Evolutionary conservation across 1,140 invertebrate genomes (phyloP).

Genomic region (Drosophila lini): DNA sequence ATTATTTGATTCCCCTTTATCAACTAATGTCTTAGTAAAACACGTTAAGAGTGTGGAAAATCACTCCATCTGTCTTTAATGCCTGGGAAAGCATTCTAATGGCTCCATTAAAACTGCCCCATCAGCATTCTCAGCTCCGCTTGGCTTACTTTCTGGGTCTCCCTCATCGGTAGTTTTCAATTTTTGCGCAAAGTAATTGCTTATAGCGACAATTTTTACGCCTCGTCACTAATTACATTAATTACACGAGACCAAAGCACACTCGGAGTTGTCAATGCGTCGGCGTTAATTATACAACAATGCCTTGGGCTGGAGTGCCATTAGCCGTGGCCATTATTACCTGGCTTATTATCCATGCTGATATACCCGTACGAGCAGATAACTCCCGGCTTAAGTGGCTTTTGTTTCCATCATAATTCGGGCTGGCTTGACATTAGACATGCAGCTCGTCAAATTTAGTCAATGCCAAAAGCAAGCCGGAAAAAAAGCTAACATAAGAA

Average conservation of each 20-base stretch:
- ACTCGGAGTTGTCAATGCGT: conserved; percentile 55
- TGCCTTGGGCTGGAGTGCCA: conserved; percentile 45
- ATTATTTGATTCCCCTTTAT: conserved; percentile 1
- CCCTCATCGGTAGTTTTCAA: conserved; percentile 24
- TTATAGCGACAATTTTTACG: conserved; percentile 59
- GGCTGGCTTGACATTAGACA: conserved; percentile 37
- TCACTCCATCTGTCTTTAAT: conserved; percentile 20
- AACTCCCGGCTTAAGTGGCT: conserved; percentile 39
- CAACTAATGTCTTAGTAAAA: conserved; percentile 36
- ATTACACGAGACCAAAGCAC: conserved; percentile 44
- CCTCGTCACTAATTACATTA: conserved; percentile 71
- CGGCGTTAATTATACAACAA: conserved; percentile 70
- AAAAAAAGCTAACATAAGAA: conserved; percentile 20
- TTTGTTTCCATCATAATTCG: conserved; percentile 34
- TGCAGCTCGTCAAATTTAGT: conserved; percentile 46
- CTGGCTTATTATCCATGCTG: conserved; percentile 50
- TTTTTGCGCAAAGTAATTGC: conserved; percentile 49
- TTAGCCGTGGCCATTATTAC: conserved; percentile 52
- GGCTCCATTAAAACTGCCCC: conserved; percentile 24
- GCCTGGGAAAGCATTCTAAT: conserved; percentile 48
- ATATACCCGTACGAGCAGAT: conserved; percentile 32
- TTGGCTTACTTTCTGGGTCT: conserved; percentile 43
- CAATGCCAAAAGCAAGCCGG: conserved; percentile 46
- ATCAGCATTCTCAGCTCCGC: conserved; percentile 29
- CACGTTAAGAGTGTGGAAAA: conserved; percentile 15